These are phyloP conservation scores for Hydra vulgaris DNA, from an alignment of 30 jellyfish, hydroid and myxozoan genomes.

Conservation along the genomic window DNA sequence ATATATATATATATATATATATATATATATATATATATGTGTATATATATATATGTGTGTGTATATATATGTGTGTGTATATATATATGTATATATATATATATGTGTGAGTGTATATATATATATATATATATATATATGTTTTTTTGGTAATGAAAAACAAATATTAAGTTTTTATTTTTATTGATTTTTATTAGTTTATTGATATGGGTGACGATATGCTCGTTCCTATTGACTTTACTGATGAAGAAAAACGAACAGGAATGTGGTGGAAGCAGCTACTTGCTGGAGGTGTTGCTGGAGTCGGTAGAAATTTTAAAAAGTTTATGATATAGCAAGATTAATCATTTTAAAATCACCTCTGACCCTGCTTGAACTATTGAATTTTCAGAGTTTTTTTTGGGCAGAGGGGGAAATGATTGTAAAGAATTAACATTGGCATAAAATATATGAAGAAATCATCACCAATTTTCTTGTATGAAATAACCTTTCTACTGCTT, in stretches of 20 bases:
- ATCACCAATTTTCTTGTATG: background rate
- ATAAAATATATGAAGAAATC: background rate
- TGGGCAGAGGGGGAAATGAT: background rate
- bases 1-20: too few species aligned
- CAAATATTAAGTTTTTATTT: too few species aligned
- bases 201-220: conserved; percentile 90
- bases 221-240: conserved; percentile 89
- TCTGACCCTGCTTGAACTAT: background rate
- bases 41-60: too few species aligned
- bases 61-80: too few species aligned
- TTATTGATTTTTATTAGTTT: conserved; percentile 49
- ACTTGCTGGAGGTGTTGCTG: conserved; percentile 96
- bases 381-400: background rate
- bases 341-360: background rate
- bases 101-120: too few species aligned
- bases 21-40: too few species aligned
- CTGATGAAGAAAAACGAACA: conserved; percentile 83
- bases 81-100: too few species aligned
- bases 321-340: background rate
- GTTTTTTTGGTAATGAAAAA: too few species aligned
- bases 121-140: too few species aligned
- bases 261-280: conserved; percentile 99
- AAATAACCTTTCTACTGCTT: background rate
- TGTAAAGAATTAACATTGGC: background rate
- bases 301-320: conserved; percentile 54